Base-by-base conservation (phyloP, 2,888 invertebrate genomes). In the Drosophila greeni region DNA sequence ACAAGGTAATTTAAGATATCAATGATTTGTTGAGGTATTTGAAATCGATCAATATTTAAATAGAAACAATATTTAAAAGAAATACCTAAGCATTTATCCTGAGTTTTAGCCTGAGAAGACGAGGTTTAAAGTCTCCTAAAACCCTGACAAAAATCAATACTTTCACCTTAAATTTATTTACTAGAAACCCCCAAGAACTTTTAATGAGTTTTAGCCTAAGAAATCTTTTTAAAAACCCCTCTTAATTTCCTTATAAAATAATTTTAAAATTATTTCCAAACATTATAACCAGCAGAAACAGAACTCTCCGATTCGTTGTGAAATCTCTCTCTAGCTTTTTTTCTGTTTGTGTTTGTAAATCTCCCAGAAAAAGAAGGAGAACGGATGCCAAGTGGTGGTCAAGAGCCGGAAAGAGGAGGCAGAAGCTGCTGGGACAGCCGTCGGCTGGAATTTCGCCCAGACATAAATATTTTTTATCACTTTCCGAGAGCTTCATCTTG, bases 381-480 rank as follows among this genome's bases (percentile, higher is more conserved):
- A n/a, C n/a, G n/a, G n/a, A n/a, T n/a, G n/a, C 34, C 49, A 26
- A 55, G 34, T 51, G 18, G 8, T 29, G 55, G 55, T 55, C 55
- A 55, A 8, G 20, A 40, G 14, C 3, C 12, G 39, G 39, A 8
- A 26, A 12, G 29, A 11, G 6, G 9, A 23, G 20, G 33, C 48
- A 31, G 20, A 20, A 20, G 20, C n/a, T n/a, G n/a, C 12, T 29
- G 58, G 47, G 59, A 45, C 42, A 55, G 52, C 53, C 54, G 70
- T 82, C 83, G 75, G 74, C 69, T 72, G 74, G 73, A 71, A 72
- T 75, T 81, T 75, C 49, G 74, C 53, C 54, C 72, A 59, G 72
- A 75, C 80, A 85, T 84, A 84, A 85, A 84, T 84, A 82, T 64
- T 85, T 84, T 85, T 85, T 80, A 78, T 76, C 76, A 80, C 85